A percentile compares a stretch with the other conserved stretches of the same genome.
Conservation (phyloP, 2,797 vertebrate genomes). For the Danio albolineatus region DNA sequence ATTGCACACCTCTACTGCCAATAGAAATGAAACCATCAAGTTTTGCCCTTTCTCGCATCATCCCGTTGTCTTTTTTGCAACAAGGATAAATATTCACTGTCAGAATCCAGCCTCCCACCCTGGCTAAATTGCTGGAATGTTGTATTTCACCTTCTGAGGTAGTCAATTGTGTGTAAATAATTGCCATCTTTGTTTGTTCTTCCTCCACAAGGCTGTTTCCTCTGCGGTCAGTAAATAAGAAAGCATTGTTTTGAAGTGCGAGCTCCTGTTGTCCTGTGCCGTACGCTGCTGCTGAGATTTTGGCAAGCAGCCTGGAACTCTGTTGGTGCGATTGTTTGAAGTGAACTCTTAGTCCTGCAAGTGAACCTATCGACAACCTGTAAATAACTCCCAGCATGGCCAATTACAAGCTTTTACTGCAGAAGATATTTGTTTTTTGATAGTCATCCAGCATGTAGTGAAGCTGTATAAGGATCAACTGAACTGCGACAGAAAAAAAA, state of each 20-base stretch:
- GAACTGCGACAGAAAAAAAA: background rate
- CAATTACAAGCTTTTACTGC: slow-evolving; percentile 8
- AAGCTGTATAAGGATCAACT: background rate
- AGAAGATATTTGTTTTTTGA: background rate
- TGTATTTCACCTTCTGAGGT: slow-evolving; percentile 57
- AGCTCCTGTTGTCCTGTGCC: slow-evolving; percentile 29
- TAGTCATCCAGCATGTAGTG: background rate
- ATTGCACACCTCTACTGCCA: too few species aligned
- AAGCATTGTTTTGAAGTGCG: slow-evolving; percentile 19
- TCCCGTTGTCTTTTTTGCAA: background rate
- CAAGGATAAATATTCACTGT: too few species aligned
- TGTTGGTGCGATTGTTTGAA: slow-evolving; percentile 43
- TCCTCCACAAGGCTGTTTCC: slow-evolving; percentile 4
- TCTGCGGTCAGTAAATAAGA: slow-evolving; percentile 50
- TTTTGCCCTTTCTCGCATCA: slow-evolving; percentile 17
- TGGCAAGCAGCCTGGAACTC: slow-evolving; percentile 59
- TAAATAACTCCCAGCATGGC: background rate
- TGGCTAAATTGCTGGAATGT: slow-evolving; percentile 49
- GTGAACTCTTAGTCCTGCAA: background rate
- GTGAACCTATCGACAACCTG: background rate
- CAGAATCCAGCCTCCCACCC: background rate
- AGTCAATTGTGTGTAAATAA: slow-evolving; percentile 60
- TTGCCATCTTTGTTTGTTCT: slow-evolving; percentile 43
- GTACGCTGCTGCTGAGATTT: slow-evolving; percentile 47
- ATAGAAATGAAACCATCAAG: slow-evolving; percentile 8